Conservation (phyloP, 2,113 vertebrate species). For the Phyllostomus discolor region DNA sequence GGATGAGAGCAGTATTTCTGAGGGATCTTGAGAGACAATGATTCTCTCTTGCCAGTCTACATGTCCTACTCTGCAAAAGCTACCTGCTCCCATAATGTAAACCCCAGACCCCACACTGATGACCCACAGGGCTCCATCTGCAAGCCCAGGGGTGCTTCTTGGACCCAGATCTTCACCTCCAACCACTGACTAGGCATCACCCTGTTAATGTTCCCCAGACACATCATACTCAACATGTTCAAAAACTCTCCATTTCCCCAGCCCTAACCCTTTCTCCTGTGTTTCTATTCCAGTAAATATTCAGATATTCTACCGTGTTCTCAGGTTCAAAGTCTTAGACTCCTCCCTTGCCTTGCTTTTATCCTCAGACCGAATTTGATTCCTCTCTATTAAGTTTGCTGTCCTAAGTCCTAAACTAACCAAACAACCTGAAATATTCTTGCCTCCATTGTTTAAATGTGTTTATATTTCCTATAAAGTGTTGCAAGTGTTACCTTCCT, state of each 20-base stretch:
- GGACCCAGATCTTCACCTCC: not conserved
- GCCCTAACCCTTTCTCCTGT: not conserved
- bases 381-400: not conserved
- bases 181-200: not conserved
- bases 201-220: not conserved
- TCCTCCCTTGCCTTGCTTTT: not conserved
- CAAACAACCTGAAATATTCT: not conserved
- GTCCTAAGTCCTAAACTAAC: not conserved
- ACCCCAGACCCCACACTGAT: not conserved
- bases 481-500: not conserved
- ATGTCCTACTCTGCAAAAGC: not conserved
- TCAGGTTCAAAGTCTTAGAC: not conserved
- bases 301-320: not conserved
- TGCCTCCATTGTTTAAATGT: not conserved
- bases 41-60: not conserved
- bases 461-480: not conserved
- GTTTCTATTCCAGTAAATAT: not conserved
- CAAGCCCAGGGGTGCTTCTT: not conserved
- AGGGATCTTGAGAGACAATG: not conserved
- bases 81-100: not conserved
- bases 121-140: not conserved
- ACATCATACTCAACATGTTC: not conserved
- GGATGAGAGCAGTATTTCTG: not conserved
- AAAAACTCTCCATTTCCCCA: not conserved
- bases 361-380: not conserved